Evolutionary conservation across 2,113 vertebrate species (phyloP), one percentile per base, ranked within the genome.

Genomic region (Stegastes partitus): DNA sequence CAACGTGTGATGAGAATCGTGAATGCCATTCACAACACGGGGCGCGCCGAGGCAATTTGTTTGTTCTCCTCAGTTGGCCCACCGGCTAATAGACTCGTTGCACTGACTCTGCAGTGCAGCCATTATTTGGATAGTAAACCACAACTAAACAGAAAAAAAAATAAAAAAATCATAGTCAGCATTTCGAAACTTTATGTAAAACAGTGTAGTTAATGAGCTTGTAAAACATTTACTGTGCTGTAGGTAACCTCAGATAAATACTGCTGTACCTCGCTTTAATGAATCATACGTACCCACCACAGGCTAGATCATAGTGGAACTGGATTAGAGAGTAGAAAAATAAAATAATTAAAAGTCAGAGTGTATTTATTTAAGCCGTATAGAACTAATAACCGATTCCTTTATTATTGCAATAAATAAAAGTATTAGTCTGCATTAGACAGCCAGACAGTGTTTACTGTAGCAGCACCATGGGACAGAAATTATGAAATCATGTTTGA

Each of bases 1-100:
- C 92, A 90, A 85, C 84, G 77, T 73, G 72, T 22, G 16, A 50
- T 39, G 68, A 69, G 76, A 82, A 81, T 68, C 87, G 63, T 2
- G 57, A 26, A 23, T 49, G 79, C 68, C 62, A 71, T 68, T 84
- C 62, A 54, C 79, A 85, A 50, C 18, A 28, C 31, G 31, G 31
- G 31, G 31, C 7, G 31, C 31, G 7, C 31, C 31, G 55, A 50
- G 15, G 69, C 70, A 58, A 39, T 79, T 77, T 65, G 47, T 81
- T 81, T 83, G 79, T 80, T 85, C 28, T 75, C 65, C 54, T 78
- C 63, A 6, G 72, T 53, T 79, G 62, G 53, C 56, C 57, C 68
- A 45, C 51, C 11, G 39, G 61, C 51, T 69, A 75, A 90, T 67
- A 56, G 61, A 78, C 54, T 51, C 37, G 28, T 65, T 63, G 42